Conservation (phyloP, 2,888 invertebrate species). For the Cistogaster globosa region DNA sequence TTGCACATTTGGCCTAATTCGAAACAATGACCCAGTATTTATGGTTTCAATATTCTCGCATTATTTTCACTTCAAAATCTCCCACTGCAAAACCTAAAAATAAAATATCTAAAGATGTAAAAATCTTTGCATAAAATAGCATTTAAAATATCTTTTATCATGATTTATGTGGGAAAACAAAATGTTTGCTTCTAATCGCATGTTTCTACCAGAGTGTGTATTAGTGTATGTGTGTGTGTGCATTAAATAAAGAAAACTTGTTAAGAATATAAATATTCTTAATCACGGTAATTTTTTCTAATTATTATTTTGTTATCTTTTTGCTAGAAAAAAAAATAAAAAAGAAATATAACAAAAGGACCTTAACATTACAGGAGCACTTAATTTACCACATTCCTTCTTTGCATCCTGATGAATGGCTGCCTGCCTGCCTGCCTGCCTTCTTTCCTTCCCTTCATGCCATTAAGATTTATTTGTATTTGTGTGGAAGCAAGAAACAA, state of each 20-base stretch:
- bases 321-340: neutral
- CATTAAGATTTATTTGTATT: slow-evolving; percentile 30
- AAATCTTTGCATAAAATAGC: neutral
- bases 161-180: neutral
- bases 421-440: slow-evolving; percentile 3
- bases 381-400: slow-evolving; percentile 55
- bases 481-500: slow-evolving; percentile 1
- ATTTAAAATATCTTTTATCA: neutral
- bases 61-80: neutral
- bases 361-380: slow-evolving; percentile 55
- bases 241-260: neutral
- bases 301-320: slow-evolving; percentile 46
- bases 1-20: too few species aligned
- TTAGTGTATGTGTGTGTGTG: neutral
- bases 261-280: slow-evolving; percentile 15
- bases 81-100: neutral
- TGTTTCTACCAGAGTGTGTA: too few species aligned
- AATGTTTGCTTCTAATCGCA: neutral
- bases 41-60: neutral
- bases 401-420: slow-evolving; percentile 45
- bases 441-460: slow-evolving; percentile 50
- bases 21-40: too few species aligned
- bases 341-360: neutral
- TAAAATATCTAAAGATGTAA: neutral
- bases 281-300: slow-evolving; percentile 53